Conservation (phyloP, 1,140 invertebrate genomes). For the Ruditapes philippinarum region DNA sequence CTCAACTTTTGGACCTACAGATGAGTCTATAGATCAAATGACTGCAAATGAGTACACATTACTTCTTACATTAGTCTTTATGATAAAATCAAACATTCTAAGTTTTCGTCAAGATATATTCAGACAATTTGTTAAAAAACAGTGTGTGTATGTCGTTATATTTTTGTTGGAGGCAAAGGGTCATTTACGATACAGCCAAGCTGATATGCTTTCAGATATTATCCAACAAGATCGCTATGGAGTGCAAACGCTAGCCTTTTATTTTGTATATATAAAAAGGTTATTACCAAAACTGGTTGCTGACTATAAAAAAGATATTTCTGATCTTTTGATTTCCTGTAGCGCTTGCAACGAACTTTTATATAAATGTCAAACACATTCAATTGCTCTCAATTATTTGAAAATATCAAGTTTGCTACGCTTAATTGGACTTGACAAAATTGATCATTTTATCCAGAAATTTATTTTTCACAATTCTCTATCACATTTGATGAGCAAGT, state of each 20-base stretch:
- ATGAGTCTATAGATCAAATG: neutral
- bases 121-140: neutral
- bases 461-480: neutral
- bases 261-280: neutral
- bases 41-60: neutral
- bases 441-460: neutral
- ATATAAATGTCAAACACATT: neutral
- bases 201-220: neutral
- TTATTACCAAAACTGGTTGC: too few relatives aligned
- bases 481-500: neutral
- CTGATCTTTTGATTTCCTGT: too few relatives aligned
- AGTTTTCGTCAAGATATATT: neutral
- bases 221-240: neutral
- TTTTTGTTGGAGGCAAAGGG: neutral
- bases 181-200: neutral
- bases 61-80: neutral
- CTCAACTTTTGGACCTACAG: neutral
- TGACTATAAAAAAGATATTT: too few relatives aligned
- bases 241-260: neutral
- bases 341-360: neutral
- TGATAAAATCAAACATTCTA: neutral
- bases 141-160: neutral
- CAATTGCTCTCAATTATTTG: neutral
- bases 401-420: neutral
- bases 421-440: neutral